Percentiles rank a stretch among this genome's conserved stretches.
phyloP scores from a whole-genome alignment of 2,797 vertebrate genomes.

The Manis crassicaudata region DNA sequence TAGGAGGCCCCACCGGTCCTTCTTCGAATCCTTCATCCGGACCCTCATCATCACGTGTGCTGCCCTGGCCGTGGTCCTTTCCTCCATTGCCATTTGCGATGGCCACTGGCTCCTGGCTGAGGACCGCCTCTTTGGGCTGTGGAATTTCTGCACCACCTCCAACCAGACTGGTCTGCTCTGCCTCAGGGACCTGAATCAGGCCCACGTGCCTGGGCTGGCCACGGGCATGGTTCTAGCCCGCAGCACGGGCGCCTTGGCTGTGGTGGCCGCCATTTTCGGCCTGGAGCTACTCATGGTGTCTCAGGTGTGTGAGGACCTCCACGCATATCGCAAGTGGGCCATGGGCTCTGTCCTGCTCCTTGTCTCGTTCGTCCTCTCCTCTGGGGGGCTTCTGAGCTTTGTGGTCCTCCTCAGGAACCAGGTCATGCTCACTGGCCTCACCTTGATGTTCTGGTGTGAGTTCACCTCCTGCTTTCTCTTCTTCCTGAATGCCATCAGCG shows the following conservation, averaged over 20 bases:
- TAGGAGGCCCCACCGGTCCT: constrained; percentile 76
- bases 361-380: constrained; percentile 84
- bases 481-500: constrained; percentile 89
- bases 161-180: constrained; percentile 74
- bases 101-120: constrained; percentile 88
- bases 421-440: constrained; percentile 85
- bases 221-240: constrained; percentile 83
- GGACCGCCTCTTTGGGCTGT: constrained; percentile 87
- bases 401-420: constrained; percentile 84
- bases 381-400: constrained; percentile 85
- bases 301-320: constrained; percentile 87
- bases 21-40: constrained; percentile 87
- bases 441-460: constrained; percentile 90
- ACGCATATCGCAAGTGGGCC: constrained; percentile 84
- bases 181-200: constrained; percentile 82
- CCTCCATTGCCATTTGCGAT: constrained; percentile 88
- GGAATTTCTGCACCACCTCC: constrained; percentile 86
- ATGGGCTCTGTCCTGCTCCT: constrained; percentile 87
- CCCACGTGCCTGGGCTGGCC: constrained; percentile 80
- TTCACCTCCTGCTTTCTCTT: constrained; percentile 89
- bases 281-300: constrained; percentile 91
- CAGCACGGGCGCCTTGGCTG: constrained; percentile 83
- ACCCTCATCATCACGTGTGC: constrained; percentile 87
- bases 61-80: constrained; percentile 86
- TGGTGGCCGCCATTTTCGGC: constrained; percentile 90